These are phyloP conservation scores for Beroe ovata DNA, from an alignment of 37 sponge, comb jelly and placozoan genomes.

Conservation along the genomic window DNA sequence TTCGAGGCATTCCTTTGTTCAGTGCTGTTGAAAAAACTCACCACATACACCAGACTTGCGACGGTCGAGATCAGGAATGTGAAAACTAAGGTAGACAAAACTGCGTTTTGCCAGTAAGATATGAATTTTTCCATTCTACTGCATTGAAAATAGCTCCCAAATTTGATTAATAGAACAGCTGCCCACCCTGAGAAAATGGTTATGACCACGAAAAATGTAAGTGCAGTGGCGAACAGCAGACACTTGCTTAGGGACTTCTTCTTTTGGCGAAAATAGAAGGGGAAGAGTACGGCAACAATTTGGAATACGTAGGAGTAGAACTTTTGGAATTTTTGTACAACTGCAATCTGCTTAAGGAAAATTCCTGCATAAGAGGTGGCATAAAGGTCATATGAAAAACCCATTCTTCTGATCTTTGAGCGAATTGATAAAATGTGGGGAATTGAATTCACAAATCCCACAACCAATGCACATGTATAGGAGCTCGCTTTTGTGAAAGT, in stretches of 20 bases:
- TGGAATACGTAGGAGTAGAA: background rate
- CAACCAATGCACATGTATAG: background rate
- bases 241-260: background rate
- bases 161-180: too few species aligned
- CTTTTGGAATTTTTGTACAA: background rate
- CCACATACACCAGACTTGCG: too few species aligned
- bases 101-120: too few species aligned
- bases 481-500: background rate
- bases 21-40: too few species aligned
- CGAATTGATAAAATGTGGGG: background rate
- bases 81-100: too few species aligned
- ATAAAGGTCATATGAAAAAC: too few species aligned
- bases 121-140: too few species aligned
- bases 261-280: background rate
- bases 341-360: background rate
- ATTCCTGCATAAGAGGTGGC: background rate
- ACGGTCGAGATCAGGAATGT: too few species aligned
- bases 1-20: too few species aligned
- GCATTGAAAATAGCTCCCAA: too few species aligned
- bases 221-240: background rate
- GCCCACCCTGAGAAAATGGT: background rate
- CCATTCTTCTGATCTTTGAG: background rate
- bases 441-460: background rate
- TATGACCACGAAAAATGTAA: background rate
- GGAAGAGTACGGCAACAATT: background rate